Base-by-base conservation (phyloP, 2,888 invertebrate genomes). In the Clivina fossor region DNA sequence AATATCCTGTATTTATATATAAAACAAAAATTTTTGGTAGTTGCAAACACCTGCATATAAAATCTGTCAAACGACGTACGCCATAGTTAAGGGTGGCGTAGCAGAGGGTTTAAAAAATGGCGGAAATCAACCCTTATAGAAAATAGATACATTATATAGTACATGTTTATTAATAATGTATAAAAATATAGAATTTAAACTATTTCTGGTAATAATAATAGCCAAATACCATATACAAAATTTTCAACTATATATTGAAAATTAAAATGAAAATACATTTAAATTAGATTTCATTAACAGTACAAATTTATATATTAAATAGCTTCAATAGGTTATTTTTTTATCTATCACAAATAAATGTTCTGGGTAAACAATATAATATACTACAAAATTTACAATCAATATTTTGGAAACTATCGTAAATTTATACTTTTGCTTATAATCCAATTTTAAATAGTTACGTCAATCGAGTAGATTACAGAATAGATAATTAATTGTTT, bases 61-160 rank as follows among this genome's bases (percentile, higher is more conserved):
- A 44, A 44, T 22, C 53, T 53, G 53, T 53, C 53, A 53, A 53
- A 49, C 15, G 35, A 15, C 19, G 16, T 26, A 44, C 53, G 53
- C 53, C 53, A 53, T 53, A 53, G 13, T 33, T 53, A 53, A 35
- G 53, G 53, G 53, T 44, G 26, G 35, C 35, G 35, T 47, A 35
- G 53, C 51, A 41, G 46, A 13, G 32, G 33, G 26, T 64, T 63
- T 53, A 50, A 65, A 61, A 50, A 40, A 26, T 55, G 58, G 65
- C 65, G 65, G 60, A 60, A 64, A 64, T 53, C 20, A 35, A 53
- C 57, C 60, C 56, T 43, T 44, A 46, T 26, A n/a, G n/a, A 30
- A 9, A 32, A 53, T 18, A 43, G 26, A 35, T 44, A 53, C 30
- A 38, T 9, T 4, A 50, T 22, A 50, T 30, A 24, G 9, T 37